These are phyloP conservation scores for Laupala kohalensis DNA, from an alignment of 1,140 invertebrate species.

Conservation along the genomic window DNA sequence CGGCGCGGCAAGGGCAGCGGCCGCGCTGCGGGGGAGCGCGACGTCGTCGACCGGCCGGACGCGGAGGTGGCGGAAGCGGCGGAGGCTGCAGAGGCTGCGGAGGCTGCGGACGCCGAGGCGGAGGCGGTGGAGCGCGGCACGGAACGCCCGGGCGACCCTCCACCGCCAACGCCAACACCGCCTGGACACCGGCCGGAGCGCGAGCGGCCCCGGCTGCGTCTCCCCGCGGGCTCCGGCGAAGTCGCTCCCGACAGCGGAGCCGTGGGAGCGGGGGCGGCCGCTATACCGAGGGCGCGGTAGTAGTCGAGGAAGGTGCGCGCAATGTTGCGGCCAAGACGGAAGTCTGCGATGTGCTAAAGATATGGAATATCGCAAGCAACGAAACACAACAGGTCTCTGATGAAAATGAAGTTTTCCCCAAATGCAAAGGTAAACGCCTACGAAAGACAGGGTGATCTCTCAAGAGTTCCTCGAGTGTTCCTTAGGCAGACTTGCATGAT, in stretches of 20 bases:
- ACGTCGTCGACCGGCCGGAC: neutral
- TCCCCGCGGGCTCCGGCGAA: neutral
- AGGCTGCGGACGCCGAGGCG: constrained; percentile 43
- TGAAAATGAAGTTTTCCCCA: too few relatives aligned
- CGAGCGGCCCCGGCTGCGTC: constrained; percentile 1
- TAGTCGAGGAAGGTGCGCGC: constrained; percentile 65
- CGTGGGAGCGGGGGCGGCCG: constrained; percentile 36
- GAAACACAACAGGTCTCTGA: too few relatives aligned
- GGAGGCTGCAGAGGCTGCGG: constrained; percentile 42
- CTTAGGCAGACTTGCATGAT: too few relatives aligned
- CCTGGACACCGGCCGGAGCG: constrained; percentile 8
- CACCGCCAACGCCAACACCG: too few relatives aligned
- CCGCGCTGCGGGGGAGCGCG: constrained; percentile 9
- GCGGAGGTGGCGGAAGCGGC: neutral
- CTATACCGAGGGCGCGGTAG: constrained; percentile 58
- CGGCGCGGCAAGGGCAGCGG: neutral
- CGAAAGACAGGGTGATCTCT: too few relatives aligned
- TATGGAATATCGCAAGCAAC: too few relatives aligned
- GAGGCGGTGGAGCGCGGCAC: constrained; percentile 51
- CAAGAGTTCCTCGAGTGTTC: too few relatives aligned
- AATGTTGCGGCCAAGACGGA: constrained; percentile 61
- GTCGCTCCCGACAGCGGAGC: neutral
- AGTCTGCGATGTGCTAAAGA: constrained; percentile 32
- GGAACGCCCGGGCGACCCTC: too few relatives aligned
- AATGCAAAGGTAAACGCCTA: too few relatives aligned